Conservation (phyloP, 2,113 vertebrate genomes). For the Pseudorasbora parva region DNA sequence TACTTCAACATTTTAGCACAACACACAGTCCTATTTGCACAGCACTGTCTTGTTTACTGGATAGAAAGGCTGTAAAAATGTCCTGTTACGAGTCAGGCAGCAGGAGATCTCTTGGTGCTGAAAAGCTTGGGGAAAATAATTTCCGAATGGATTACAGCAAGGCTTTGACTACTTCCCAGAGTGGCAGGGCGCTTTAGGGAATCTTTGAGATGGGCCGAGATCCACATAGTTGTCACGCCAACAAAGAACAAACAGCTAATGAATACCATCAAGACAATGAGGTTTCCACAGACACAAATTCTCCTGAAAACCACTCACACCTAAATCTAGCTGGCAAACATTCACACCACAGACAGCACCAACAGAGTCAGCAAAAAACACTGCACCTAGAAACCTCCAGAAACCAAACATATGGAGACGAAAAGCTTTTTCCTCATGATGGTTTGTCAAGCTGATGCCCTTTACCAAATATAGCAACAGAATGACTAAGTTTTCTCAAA, state of each 20-base stretch:
- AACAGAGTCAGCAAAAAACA: background rate
- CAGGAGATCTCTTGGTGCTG: background rate
- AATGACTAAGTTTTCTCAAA: conserved; percentile 24
- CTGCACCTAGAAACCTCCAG: background rate
- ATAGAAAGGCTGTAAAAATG: background rate
- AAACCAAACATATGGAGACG: background rate
- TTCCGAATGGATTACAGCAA: background rate
- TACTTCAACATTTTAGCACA: background rate
- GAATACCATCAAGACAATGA: conserved; percentile 21
- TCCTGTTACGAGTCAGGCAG: background rate
- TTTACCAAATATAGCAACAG: conserved; percentile 19
- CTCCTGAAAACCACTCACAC: background rate
- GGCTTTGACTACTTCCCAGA: conserved; percentile 1
- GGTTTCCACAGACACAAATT: background rate
- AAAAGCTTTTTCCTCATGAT: background rate
- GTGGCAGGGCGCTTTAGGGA: background rate
- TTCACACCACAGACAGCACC: background rate
- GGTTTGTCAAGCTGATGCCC: background rate
- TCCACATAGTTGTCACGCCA: conserved; percentile 32
- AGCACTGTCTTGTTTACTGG: background rate
- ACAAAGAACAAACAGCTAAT: conserved; percentile 42
- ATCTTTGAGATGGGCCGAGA: background rate
- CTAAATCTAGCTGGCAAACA: background rate
- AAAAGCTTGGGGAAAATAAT: conserved; percentile 17
- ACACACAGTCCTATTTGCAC: background rate